Evolutionary conservation across 2,888 invertebrate genomes (phyloP).

Genomic region (Carpatolechia fugitivella): DNA sequence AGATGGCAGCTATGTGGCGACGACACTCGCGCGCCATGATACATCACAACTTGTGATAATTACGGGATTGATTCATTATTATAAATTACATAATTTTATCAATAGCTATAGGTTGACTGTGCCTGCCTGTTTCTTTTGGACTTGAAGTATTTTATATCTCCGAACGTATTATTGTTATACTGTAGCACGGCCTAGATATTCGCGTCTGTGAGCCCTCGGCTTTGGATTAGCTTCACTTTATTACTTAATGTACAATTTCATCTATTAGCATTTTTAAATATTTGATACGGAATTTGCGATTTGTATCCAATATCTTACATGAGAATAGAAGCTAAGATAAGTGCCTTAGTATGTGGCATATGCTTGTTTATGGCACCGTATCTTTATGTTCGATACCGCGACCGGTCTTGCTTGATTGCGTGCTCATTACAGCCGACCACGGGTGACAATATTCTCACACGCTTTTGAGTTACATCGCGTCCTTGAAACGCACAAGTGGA

Average conservation of each 20-base stretch:
- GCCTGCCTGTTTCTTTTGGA: conserved; percentile 54
- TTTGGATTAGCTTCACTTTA: conserved; percentile 50
- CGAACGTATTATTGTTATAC: conserved; percentile 28
- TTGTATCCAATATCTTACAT: conserved; percentile 73
- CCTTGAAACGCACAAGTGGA: background rate
- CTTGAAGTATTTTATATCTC: background rate
- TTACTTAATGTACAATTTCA: conserved; percentile 65
- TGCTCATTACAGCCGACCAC: background rate
- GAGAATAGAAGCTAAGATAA: conserved; percentile 64
- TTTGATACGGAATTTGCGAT: conserved; percentile 72
- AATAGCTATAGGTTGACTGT: conserved; percentile 60
- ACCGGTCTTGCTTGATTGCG: conserved; percentile 66
- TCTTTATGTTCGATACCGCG: conserved; percentile 67
- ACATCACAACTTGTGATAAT: conserved; percentile 69
- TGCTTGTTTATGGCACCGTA: conserved; percentile 68
- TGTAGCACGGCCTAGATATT: conserved; percentile 31
- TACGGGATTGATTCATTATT: conserved; percentile 56
- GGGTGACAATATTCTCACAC: background rate
- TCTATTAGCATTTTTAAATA: conserved; percentile 66
- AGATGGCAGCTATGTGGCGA: conserved; percentile 49
- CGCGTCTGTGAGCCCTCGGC: conserved; percentile 21
- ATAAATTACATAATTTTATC: conserved; percentile 43
- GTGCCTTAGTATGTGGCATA: conserved; percentile 64
- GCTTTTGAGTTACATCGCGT: background rate
- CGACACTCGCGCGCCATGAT: background rate